phyloP scores from a whole-genome alignment of 2,797 vertebrate species.

The Benthosema pterotum region DNA sequence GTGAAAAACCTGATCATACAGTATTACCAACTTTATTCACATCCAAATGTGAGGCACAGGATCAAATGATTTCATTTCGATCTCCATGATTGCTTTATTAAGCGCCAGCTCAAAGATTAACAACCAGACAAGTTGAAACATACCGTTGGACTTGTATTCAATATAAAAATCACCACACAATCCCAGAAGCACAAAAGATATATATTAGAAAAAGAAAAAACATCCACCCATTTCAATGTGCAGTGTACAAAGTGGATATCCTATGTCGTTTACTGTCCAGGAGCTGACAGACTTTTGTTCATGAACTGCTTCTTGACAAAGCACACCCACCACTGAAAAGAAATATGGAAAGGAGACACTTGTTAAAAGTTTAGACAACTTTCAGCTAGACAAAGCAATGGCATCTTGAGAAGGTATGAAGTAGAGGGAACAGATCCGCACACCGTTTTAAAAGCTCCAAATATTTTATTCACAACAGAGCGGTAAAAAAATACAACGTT shows the following conservation, averaged over 20 bases:
- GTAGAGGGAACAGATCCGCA: no score
- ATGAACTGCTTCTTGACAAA: constrained; percentile 99
- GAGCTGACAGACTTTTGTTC: constrained; percentile 98
- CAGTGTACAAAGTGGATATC: constrained; percentile 43
- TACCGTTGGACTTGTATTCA: constrained; percentile 53
- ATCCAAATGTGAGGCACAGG: background rate
- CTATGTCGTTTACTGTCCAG: constrained; percentile 85
- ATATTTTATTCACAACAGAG: no score
- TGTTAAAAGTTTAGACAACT: no score
- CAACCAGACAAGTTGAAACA: constrained; percentile 55
- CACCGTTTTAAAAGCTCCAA: no score
- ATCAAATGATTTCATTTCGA: constrained; percentile 17
- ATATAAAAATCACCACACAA: constrained; percentile 75
- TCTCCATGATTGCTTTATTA: constrained; percentile 75
- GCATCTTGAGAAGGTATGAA: no score
- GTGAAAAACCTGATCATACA: no score
- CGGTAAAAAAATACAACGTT: no score
- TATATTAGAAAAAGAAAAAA: constrained; percentile 17
- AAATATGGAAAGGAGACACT: background rate
- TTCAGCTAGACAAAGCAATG: no score
- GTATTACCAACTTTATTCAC: no score
- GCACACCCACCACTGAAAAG: constrained; percentile 95
- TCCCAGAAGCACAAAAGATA: constrained; percentile 23
- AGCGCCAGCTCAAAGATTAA: constrained; percentile 81
- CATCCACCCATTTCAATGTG: constrained; percentile 43